Base-by-base conservation (phyloP, 37 sponge, comb jelly and placozoan species). In the Tethya wilhelma region DNA sequence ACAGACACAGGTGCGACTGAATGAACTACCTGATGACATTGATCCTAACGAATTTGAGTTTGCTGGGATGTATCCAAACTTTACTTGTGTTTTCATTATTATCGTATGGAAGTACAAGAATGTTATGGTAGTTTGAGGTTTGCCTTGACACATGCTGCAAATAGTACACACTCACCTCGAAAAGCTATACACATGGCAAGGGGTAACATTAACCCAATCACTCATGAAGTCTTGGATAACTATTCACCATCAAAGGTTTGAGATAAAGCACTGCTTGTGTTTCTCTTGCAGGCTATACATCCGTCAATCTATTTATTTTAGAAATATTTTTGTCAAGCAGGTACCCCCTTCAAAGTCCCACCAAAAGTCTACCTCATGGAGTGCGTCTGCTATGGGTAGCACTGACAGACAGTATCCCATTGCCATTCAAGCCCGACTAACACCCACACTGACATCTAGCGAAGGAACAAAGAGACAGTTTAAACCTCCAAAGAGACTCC, bases 141-240 rank as follows among this genome's bases (percentile, higher is more conserved):
- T 49, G 55, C 14, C 55, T 19, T 17, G 11, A 11, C 55, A 17
- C 11, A n/a, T n/a, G n/a, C n/a, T n/a, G n/a, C n/a, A n/a, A n/a
- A 4, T 34, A 94, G 95, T 31, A 63, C 73, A 38, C 56, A 44
- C 25, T 90, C 93, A 3, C 96, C 96, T 9, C 53, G 77, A 23
- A 96, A 96, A 71, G 91, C 89, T 3, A 83, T 88, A 0, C 86
- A 84, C 59, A 75, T 96, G 59, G 91, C 97, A 28, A 55, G 92
- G 31, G 97, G 97, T 6, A 96, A 96, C 71, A 85, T 96, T 25
- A 89, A 96, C 71, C 97, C 97, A 8, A 64, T 96, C 14, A 89
- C 90, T 30, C 59, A 73, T 23, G 85, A 74, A 38, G 81, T 88
- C 2, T 77, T 94, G 87, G 89, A 91, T 33, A 32, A 65, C 39